These are phyloP conservation scores for Papilio glaucus DNA, from an alignment of 1,140 invertebrate species.

Conservation along the genomic window DNA sequence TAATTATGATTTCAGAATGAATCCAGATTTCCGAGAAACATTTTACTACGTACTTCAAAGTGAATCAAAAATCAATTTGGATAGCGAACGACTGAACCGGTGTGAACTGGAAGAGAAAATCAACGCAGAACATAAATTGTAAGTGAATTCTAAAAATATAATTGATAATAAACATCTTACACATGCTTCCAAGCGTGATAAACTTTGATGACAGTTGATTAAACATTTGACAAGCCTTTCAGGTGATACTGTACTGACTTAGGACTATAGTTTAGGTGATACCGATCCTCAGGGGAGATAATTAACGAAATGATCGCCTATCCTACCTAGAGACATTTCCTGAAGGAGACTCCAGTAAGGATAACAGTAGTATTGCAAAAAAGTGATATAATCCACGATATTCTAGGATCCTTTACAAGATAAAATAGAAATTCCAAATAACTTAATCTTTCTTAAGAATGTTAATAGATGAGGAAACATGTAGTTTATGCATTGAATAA, in stretches of 20 bases:
- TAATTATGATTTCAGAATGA: conserved; percentile 54
- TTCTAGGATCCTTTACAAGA: not conserved
- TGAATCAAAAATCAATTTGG: conserved; percentile 45
- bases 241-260: no score
- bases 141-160: conserved; percentile 40
- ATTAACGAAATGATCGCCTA: no score
- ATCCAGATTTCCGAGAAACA: conserved; percentile 63
- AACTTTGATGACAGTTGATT: no score
- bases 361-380: no score
- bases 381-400: no score
- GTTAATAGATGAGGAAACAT: not conserved
- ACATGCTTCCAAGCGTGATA: no score
- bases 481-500: conserved; percentile 15
- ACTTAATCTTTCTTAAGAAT: not conserved
- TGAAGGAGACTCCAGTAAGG: no score
- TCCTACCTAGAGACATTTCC: no score
- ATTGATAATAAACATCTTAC: no score
- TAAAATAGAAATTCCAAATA: not conserved
- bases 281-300: no score
- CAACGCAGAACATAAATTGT: conserved; percentile 62
- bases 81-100: conserved; percentile 48
- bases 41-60: conserved; percentile 56
- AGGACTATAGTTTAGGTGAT: no score
- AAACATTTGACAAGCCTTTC: no score
- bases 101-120: conserved; percentile 65